Base-by-base conservation (phyloP, 2,888 invertebrate genomes). In the Stenurella melanura region DNA sequence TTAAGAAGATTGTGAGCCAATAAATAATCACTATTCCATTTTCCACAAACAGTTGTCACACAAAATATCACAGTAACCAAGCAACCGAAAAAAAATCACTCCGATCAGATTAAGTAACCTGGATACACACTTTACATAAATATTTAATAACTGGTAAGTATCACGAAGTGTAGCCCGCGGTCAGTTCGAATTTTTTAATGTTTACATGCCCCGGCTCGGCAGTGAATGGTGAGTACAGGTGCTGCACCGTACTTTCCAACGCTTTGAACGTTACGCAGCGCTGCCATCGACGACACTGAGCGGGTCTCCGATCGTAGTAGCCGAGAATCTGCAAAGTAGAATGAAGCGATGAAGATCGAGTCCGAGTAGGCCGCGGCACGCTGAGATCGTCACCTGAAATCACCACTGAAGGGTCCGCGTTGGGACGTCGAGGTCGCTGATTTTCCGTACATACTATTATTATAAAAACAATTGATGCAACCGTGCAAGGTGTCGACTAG, bases 61-160 rank as follows among this genome's bases (percentile, higher is more conserved):
- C 60, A 60, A 70, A 70, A 58, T 61, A 21, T 26, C 15, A 42
- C 60, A 17, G 34, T n/a, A n/a, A 50, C n/a, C 60, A 12, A 42
- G 63, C 34, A 54, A 66, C 50, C 64, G 26, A 56, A 66, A 57
- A 17, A 63, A 18, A 60, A 21, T 9, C 74, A 74, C 57, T 18
- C 56, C 19, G 72, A 58, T 72, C 15, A 50, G 12, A 50, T 50
- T 56, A 38, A 58, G 19, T 70, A 70, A 70, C 77, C 77, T 64
- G 73, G 72, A 77, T 75, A 75, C 75, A 73, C 77, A 77, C 77
- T 77, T 70, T 63, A 69, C 75, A 63, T 42, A 69, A 74, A 68
- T 58, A 67, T 72, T 70, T 42, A 50, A 57, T 58, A 68, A 56
- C 66, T 58, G 3, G 56, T 57, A 77, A 77, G 73, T 77, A 74